Percentiles rank a stretch among this genome's conserved stretches.
Evolutionary conservation across 2,888 invertebrate genomes (phyloP).

Genomic region (Hemicrepidius hirtus): DNA sequence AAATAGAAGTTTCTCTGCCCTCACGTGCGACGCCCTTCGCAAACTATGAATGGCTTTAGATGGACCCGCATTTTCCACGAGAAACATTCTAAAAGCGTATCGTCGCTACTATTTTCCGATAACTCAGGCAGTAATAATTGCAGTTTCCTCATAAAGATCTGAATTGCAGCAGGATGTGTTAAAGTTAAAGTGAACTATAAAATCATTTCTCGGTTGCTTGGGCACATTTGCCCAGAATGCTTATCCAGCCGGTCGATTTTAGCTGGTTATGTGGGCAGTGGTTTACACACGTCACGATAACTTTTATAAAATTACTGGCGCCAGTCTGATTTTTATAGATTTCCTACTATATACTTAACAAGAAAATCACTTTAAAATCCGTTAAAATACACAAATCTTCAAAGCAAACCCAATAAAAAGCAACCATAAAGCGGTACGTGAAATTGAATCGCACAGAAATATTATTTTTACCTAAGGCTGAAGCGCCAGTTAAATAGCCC

Average conservation of each 20-base stretch:
- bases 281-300: slow-evolving; percentile 16
- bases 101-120: slow-evolving; percentile 11
- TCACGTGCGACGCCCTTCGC: slow-evolving; percentile 27
- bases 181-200: slow-evolving; percentile 32
- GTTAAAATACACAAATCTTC: too few species aligned
- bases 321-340: neutral
- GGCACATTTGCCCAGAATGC: slow-evolving; percentile 29
- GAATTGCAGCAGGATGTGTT: slow-evolving; percentile 26
- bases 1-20: slow-evolving; percentile 23
- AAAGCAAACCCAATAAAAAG: too few species aligned
- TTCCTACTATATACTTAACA: neutral
- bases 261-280: slow-evolving; percentile 28
- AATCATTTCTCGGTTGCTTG: slow-evolving; percentile 32
- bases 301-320: slow-evolving; percentile 28
- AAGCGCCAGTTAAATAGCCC: too few species aligned
- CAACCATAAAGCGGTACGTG: too few species aligned
- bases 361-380: neutral
- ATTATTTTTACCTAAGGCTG: too few species aligned
- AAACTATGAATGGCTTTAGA: slow-evolving; percentile 36
- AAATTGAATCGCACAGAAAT: too few species aligned
- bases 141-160: slow-evolving; percentile 27
- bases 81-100: slow-evolving; percentile 12
- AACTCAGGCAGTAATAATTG: slow-evolving; percentile 7
- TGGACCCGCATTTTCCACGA: slow-evolving; percentile 31
- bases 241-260: slow-evolving; percentile 27